Evolutionary conservation across 2,888 invertebrate species (phyloP), one percentile per base, ranked within the genome.

Genomic region (Podabrus alpinus): DNA sequence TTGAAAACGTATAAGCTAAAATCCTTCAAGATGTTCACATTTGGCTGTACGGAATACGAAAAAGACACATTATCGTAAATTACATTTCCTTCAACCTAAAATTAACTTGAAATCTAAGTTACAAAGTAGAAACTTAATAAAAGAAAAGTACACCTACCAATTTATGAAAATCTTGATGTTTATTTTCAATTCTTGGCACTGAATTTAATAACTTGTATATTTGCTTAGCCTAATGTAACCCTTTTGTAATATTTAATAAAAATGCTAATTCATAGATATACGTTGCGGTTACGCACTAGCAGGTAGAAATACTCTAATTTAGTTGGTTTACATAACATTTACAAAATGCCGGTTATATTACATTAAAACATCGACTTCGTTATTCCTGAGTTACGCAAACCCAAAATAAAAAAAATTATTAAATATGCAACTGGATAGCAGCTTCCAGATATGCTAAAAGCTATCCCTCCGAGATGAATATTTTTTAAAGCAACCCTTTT

Each of bases 11-110:
- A 89, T 11, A 95, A 87, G 74, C 90, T 86, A 0, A 95, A 86
- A 0, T 90, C 91, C 80, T 71, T 76, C 19, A 75, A 68, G 0
- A 97, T 93, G 76, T 89, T 88, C 5, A 92, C 89, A 81, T 92
- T 91, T 1, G 91, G 91, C 70, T 97, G 89, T 0, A 94, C 92
- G 0, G 97, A 96, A 86, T 97, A 97, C 59, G 89, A 88, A 86
- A 94, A 95, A 72, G 89, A 86, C 0, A 96, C 91, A 59, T 91
- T 88, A 72, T 91, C 89, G 80, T 94, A 93, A 67, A 90, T 90
- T 0, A 96, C 92, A 81, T 92, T 90, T 4, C 96, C 95, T 10
- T 91, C 86, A n/a, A 81, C 79, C 85, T 84, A 59, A 59, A 69
- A 76, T 64, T 16, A 17, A 11, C 17, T 64, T n/a, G 10, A 21